Evolutionary conservation across 2,113 vertebrate species (phyloP).

Genomic region (Podocnemis expansa): DNA sequence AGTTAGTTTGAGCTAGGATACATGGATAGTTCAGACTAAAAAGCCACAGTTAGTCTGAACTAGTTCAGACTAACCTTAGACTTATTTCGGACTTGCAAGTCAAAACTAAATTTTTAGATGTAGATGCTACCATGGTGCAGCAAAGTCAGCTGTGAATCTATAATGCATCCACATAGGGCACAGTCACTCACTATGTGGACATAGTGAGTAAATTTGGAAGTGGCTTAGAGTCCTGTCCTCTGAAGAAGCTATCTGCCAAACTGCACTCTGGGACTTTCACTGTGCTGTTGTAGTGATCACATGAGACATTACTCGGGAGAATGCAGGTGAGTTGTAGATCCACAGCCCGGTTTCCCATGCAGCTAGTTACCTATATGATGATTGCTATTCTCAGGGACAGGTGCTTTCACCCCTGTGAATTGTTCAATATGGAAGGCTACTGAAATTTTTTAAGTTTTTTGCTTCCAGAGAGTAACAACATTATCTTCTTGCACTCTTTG

Average conservation of each 20-base stretch:
- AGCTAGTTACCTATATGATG: rapidly evolving
- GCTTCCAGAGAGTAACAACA: not conserved
- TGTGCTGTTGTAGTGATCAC: not conserved
- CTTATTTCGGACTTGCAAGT: too few relatives aligned
- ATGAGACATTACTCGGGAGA: not conserved
- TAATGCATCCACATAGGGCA: not conserved
- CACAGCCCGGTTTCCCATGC: not conserved
- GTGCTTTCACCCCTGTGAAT: not conserved
- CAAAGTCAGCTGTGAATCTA: not conserved
- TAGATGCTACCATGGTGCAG: too few relatives aligned
- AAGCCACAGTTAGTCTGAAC: too few relatives aligned
- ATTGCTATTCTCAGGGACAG: not conserved
- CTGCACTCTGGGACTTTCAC: not conserved
- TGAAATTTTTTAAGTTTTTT: not conserved
- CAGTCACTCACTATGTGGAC: not conserved
- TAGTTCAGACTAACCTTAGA: too few relatives aligned
- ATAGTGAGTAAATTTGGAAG: not conserved
- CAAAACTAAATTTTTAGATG: too few relatives aligned
- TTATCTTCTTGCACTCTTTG: not conserved
- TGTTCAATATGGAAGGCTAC: not conserved
- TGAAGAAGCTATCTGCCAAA: not conserved
- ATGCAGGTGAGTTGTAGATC: not conserved
- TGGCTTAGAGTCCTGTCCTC: not conserved
- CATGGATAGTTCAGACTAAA: too few relatives aligned
- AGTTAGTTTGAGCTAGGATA: too few relatives aligned